These are phyloP conservation scores for Ceramica pisi DNA, from an alignment of 2,888 invertebrate species.

Conservation along the genomic window DNA sequence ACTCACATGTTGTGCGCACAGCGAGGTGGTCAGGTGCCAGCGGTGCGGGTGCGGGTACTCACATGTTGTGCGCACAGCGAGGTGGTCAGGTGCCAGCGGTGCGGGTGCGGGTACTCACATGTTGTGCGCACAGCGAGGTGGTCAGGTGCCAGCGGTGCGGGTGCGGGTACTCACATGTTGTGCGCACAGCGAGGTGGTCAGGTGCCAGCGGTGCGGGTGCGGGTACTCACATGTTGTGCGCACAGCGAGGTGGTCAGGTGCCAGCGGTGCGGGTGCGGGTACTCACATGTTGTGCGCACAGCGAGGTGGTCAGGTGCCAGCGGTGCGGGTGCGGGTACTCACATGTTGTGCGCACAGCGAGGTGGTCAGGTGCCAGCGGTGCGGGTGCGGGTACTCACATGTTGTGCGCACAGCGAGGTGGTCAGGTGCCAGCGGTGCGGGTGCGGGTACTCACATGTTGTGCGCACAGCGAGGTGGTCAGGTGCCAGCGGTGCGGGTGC, in stretches of 20 bases:
- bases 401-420: constrained; percentile 71
- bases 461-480: constrained; percentile 72
- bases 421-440: no score
- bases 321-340: constrained; percentile 65
- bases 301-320: no score
- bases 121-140: constrained; percentile 71
- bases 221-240: constrained; percentile 77
- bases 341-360: constrained; percentile 77
- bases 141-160: no score
- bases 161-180: constrained; percentile 73
- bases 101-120: constrained; percentile 72
- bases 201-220: no score
- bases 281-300: constrained; percentile 79
- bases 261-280: background rate
- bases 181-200: constrained; percentile 72
- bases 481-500: no score
- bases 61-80: constrained; percentile 77
- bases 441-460: constrained; percentile 73
- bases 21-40: no score
- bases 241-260: constrained; percentile 69
- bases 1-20: constrained; percentile 79
- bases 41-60: constrained; percentile 65
- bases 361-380: no score
- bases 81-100: no score
- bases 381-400: constrained; percentile 72